These are phyloP conservation scores for Pseudopleuronectes americanus DNA, from an alignment of 2,797 vertebrate genomes.

Conservation along the genomic window DNA sequence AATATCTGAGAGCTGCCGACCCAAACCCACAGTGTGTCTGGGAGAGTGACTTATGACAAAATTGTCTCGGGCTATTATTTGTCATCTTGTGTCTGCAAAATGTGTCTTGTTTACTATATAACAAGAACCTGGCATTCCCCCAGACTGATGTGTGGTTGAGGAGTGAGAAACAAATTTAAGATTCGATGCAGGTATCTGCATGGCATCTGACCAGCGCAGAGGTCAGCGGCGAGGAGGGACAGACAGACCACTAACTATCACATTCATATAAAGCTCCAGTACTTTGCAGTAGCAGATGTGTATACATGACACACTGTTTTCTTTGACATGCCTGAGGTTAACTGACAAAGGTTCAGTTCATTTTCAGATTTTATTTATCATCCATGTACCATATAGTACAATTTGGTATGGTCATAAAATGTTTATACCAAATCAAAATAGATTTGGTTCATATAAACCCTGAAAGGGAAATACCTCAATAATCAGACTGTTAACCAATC, in stretches of 20 bases:
- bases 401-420: too few species aligned
- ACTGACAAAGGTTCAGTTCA: not conserved
- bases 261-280: not conserved
- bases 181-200: not conserved
- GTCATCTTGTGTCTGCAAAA: not conserved
- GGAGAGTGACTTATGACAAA: not conserved
- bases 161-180: not conserved
- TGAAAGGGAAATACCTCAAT: not conserved
- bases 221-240: slow-evolving; percentile 3
- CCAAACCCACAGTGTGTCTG: not conserved
- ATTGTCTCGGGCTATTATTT: not conserved
- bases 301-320: slow-evolving; percentile 1
- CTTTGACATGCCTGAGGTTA: not conserved
- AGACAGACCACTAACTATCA: not conserved
- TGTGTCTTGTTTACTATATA: not conserved
- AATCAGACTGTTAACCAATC: not conserved
- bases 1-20: not conserved
- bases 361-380: not conserved
- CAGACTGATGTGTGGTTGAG: not conserved
- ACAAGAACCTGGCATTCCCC: not conserved
- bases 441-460: too few species aligned
- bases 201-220: slow-evolving; percentile 11
- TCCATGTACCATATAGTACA: too few species aligned
- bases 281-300: slow-evolving; percentile 3
- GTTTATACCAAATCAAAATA: too few species aligned